Evolutionary conservation across 1,140 invertebrate genomes (phyloP).

Genomic region (Drosophila persimilis): DNA sequence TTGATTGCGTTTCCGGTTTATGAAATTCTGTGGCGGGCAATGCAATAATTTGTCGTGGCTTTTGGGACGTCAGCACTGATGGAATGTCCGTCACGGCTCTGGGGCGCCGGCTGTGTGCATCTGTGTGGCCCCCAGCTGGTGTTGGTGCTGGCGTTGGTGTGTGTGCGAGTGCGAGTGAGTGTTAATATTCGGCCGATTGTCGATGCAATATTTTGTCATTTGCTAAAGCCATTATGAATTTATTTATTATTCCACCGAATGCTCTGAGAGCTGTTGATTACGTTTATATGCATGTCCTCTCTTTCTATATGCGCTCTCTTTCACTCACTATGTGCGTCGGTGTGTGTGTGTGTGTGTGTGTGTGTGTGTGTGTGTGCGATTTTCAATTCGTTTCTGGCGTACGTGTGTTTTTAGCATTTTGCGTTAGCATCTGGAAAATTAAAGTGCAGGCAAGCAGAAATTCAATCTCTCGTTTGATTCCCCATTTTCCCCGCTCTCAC

Average conservation of each 20-base stretch:
- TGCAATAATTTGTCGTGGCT: slow-evolving; percentile 77
- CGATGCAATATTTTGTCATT: slow-evolving; percentile 80
- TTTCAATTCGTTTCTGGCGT: slow-evolving; percentile 64
- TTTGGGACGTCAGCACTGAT: slow-evolving; percentile 45
- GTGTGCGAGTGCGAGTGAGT: slow-evolving; percentile 45
- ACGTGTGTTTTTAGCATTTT: slow-evolving; percentile 74
- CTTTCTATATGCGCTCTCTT: background rate
- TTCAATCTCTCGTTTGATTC: slow-evolving; percentile 79
- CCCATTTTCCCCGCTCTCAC: slow-evolving; percentile 3
- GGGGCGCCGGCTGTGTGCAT: background rate
- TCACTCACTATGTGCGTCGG: background rate
- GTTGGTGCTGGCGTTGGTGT: slow-evolving; percentile 6
- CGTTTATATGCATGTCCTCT: slow-evolving; percentile 46
- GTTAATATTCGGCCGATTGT: slow-evolving; percentile 78
- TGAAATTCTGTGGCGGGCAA: slow-evolving; percentile 74
- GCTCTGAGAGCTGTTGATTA: slow-evolving; percentile 65
- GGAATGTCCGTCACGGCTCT: slow-evolving; percentile 17
- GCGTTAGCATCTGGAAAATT: slow-evolving; percentile 72
- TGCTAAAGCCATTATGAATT: slow-evolving; percentile 73
- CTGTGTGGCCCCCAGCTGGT: background rate
- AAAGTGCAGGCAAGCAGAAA: slow-evolving; percentile 80
- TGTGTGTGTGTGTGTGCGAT: slow-evolving; percentile 50
- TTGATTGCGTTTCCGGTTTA: slow-evolving; percentile 80
- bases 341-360: slow-evolving; percentile 8
- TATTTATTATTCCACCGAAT: slow-evolving; percentile 71